Evolutionary conservation across 2,888 invertebrate species (phyloP).

Genomic region (Watsonalla binaria): DNA sequence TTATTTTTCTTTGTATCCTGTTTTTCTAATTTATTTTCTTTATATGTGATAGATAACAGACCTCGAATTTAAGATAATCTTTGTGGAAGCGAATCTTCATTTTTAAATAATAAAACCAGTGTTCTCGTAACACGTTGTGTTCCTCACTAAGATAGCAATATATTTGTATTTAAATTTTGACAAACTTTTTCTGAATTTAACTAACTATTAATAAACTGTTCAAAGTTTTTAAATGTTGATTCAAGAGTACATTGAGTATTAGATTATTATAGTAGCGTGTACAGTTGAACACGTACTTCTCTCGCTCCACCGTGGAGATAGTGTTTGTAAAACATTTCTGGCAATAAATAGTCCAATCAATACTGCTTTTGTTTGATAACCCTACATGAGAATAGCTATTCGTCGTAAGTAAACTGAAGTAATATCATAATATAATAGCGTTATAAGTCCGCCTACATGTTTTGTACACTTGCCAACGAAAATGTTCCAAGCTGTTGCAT

Average conservation of each 20-base stretch:
- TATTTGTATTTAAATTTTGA: constrained; percentile 49
- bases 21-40: constrained; percentile 74
- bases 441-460: no score
- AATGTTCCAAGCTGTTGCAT: no score
- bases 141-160: constrained; percentile 39
- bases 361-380: constrained; percentile 28
- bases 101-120: constrained; percentile 41
- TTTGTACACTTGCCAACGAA: no score
- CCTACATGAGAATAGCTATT: not conserved
- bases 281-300: constrained; percentile 63
- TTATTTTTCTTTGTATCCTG: constrained; percentile 61
- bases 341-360: constrained; percentile 76
- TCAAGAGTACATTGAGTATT: constrained; percentile 67
- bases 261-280: constrained; percentile 63
- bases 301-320: constrained; percentile 51
- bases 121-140: constrained; percentile 48
- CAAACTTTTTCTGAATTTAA: constrained; percentile 53
- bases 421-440: no score
- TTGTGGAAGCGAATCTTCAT: constrained; percentile 62
- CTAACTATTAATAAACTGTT: constrained; percentile 36
- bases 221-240: constrained; percentile 44
- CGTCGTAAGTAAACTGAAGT: not conserved
- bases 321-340: constrained; percentile 76
- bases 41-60: constrained; percentile 70
- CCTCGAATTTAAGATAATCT: constrained; percentile 67